Conservation (phyloP, 2,113 vertebrate species). For the Malurus cyaneus region DNA sequence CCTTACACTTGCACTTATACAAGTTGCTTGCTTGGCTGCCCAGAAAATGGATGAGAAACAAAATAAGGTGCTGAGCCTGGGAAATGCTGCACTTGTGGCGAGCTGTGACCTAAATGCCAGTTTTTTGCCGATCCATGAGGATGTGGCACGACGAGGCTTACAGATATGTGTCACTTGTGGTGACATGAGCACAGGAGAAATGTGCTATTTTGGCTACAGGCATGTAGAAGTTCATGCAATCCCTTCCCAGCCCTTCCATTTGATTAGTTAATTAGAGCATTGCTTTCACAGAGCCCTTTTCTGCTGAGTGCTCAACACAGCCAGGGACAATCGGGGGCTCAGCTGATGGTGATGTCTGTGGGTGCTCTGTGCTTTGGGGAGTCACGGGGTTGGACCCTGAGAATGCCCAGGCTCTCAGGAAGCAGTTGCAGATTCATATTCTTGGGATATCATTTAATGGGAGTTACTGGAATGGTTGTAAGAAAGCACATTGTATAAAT, state of each 20-base stretch:
- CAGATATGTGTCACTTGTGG: not conserved
- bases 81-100: not conserved
- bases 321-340: not conserved
- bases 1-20: not conserved
- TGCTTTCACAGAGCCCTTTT: not conserved
- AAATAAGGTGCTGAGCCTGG: conserved; percentile 35
- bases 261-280: not conserved
- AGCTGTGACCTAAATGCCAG: not conserved
- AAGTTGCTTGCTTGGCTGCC: conserved; percentile 44
- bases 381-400: not conserved
- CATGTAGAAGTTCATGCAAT: not conserved
- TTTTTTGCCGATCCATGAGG: not conserved
- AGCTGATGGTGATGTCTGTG: not conserved
- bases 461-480: not conserved
- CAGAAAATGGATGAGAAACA: conserved; percentile 14
- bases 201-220: not conserved
- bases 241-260: not conserved
- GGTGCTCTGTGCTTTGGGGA: fast-evolving
- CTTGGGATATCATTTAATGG: not conserved
- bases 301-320: not conserved
- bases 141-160: not conserved
- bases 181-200: not conserved
- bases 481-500: not conserved
- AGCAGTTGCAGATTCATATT: not conserved
- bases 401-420: not conserved